phyloP scores from a whole-genome alignment of 2,797 vertebrate genomes.

The Neoniphon sammara region DNA sequence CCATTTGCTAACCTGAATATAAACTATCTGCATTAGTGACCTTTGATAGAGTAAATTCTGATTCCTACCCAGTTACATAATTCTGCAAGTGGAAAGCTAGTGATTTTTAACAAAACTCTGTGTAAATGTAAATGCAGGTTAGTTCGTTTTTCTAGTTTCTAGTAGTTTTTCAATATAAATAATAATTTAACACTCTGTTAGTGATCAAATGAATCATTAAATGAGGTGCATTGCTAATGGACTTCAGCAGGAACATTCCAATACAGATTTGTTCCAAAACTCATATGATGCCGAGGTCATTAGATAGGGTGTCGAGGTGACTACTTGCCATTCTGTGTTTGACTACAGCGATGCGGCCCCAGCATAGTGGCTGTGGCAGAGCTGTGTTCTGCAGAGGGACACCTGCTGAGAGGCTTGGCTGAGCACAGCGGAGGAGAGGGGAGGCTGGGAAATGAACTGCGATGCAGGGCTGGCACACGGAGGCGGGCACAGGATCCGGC shows the following conservation, averaged over 20 bases:
- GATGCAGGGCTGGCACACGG: slow-evolving; percentile 70
- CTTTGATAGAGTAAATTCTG: background rate
- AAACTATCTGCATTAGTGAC: background rate
- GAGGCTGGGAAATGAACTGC: slow-evolving; percentile 77
- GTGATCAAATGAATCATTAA: background rate
- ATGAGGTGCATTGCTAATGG: background rate
- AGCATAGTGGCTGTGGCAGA: slow-evolving; percentile 32
- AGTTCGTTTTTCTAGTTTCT: no score
- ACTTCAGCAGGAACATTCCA: background rate
- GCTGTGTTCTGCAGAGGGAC: slow-evolving; percentile 62
- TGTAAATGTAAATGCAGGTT: background rate
- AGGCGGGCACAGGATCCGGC: slow-evolving; percentile 72
- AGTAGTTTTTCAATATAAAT: background rate
- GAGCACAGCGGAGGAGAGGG: slow-evolving; percentile 63
- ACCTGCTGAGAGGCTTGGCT: slow-evolving; percentile 81
- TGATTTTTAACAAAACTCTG: background rate
- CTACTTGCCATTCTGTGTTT: slow-evolving; percentile 39
- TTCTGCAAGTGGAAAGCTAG: background rate
- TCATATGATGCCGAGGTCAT: slow-evolving; percentile 33
- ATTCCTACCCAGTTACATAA: background rate
- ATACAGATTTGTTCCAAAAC: slow-evolving; percentile 17
- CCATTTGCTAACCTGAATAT: background rate
- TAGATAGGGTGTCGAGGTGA: slow-evolving; percentile 30
- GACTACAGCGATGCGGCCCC: slow-evolving; percentile 45
- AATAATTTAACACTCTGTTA: background rate